Evolutionary conservation across 1,140 invertebrate genomes (phyloP).

Genomic region (Hormaphis cornu): DNA sequence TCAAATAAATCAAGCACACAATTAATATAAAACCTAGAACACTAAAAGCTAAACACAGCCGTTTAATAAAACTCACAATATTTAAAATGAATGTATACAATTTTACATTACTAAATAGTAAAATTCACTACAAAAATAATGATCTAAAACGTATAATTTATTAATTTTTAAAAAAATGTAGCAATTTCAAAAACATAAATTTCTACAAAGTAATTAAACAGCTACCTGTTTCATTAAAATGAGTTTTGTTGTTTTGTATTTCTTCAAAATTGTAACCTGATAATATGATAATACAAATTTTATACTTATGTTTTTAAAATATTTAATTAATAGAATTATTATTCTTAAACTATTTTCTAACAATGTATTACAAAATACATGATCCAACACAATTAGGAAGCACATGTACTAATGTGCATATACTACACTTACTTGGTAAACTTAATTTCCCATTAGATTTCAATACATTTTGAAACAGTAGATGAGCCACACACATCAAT

Average conservation of each 20-base stretch:
- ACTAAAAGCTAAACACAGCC: not conserved
- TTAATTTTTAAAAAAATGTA: too few relatives aligned
- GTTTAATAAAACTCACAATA: not conserved
- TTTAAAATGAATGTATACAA: not conserved
- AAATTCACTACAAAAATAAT: too few relatives aligned
- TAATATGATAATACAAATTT: not conserved
- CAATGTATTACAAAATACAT: too few relatives aligned
- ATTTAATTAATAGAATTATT: not conserved
- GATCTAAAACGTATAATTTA: too few relatives aligned
- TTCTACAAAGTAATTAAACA: not conserved
- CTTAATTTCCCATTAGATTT: slow-evolving; percentile 42
- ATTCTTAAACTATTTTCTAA: too few relatives aligned
- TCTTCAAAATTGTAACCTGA: not conserved
- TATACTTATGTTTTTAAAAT: not conserved
- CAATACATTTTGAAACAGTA: slow-evolving; percentile 48
- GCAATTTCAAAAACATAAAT: too few relatives aligned
- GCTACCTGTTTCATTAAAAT: slow-evolving; percentile 7
- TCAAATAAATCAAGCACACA: not conserved
- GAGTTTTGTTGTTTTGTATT: not conserved
- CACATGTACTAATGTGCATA: too few relatives aligned
- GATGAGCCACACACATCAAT: slow-evolving; percentile 53
- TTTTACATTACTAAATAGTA: too few relatives aligned
- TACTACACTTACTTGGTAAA: slow-evolving; percentile 41
- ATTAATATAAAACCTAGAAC: not conserved
- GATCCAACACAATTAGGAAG: too few relatives aligned